Percentiles rank a stretch among this genome's conserved stretches.
phyloP scores from a whole-genome alignment of 1,140 invertebrate species.

The Apis florea region DNA sequence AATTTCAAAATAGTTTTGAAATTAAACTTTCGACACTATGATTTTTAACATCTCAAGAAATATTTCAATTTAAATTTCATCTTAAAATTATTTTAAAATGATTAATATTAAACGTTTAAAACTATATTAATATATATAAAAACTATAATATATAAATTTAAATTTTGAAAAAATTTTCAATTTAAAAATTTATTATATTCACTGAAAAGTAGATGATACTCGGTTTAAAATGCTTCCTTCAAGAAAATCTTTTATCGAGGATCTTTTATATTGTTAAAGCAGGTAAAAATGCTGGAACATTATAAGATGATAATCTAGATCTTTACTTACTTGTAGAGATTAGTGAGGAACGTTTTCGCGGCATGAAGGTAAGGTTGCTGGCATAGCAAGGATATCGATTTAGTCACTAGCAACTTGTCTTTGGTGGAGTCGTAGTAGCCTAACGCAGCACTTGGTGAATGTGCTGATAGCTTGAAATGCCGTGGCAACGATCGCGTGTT shows the following conservation, averaged over 20 bases:
- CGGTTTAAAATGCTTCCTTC: too few species aligned
- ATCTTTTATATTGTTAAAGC: not conserved
- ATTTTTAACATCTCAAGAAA: too few species aligned
- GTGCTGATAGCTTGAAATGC: constrained; percentile 92
- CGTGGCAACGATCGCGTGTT: constrained; percentile 90
- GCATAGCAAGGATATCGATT: constrained; percentile 95
- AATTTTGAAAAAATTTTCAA: not conserved
- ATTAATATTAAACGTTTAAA: too few species aligned
- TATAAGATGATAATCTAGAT: constrained; percentile 23
- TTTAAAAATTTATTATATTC: too few species aligned
- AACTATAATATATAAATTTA: too few species aligned
- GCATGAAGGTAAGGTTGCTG: constrained; percentile 94
- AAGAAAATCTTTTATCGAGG: not conserved
- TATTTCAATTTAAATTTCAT: too few species aligned
- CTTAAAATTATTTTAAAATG: too few species aligned
- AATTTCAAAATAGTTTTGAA: too few species aligned
- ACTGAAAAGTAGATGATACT: too few species aligned
- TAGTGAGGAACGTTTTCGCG: constrained; percentile 91
- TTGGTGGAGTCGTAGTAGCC: constrained; percentile 96
- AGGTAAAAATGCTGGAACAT: not conserved
- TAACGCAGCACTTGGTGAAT: constrained; percentile 86
- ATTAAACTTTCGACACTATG: too few species aligned
- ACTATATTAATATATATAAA: too few species aligned
- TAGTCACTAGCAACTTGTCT: constrained; percentile 96
- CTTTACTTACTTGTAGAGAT: constrained; percentile 88